phyloP scores from a whole-genome alignment of 2,797 vertebrate genomes.

The Chrosomus eos region DNA sequence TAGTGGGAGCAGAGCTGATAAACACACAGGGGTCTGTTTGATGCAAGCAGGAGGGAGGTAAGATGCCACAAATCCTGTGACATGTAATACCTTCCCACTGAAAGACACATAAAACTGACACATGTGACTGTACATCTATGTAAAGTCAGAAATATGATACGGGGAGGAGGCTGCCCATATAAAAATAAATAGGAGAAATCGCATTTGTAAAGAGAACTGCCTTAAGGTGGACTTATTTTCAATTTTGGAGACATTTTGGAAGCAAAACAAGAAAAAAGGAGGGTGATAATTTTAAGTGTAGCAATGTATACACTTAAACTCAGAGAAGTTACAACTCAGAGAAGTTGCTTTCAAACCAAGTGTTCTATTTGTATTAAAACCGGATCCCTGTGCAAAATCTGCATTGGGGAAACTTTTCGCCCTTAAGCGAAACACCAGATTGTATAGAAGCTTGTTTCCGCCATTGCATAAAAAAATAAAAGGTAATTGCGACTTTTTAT shows the following conservation, averaged over 20 bases:
- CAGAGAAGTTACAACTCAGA: too few species aligned
- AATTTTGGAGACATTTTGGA: too few species aligned
- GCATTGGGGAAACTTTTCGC: background rate
- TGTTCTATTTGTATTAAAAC: background rate
- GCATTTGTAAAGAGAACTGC: background rate
- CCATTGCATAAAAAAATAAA: background rate
- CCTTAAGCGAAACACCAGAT: background rate
- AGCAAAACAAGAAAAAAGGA: background rate
- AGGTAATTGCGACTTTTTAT: background rate
- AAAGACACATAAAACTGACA: background rate
- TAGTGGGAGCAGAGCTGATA: conserved; percentile 54
- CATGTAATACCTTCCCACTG: background rate
- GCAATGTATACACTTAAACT: too few species aligned
- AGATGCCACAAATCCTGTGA: conserved; percentile 32
- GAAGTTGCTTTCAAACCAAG: background rate
- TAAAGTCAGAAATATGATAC: background rate
- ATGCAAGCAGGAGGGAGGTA: conserved; percentile 49
- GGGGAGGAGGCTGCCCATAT: background rate
- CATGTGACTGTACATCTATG: background rate
- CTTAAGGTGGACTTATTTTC: background rate
- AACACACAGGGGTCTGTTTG: conserved; percentile 45
- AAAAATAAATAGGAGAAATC: background rate
- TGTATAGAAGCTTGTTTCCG: background rate
- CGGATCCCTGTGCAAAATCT: background rate
- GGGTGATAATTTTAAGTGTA: background rate